Evolutionary conservation across 2,888 invertebrate species (phyloP).

Genomic region (Drosophila fulvimacula): DNA sequence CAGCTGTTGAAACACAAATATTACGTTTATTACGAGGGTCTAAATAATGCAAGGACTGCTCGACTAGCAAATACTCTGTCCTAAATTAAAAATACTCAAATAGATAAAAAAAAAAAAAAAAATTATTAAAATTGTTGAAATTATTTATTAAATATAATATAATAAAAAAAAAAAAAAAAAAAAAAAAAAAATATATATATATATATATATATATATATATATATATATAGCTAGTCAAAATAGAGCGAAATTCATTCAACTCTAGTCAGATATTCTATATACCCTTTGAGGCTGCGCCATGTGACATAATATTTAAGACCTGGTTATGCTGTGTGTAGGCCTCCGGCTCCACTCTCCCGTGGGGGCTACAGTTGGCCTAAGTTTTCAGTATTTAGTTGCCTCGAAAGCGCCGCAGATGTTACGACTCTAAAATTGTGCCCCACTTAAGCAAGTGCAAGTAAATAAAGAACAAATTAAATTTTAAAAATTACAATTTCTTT

Average conservation of each 20-base stretch:
- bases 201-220: too few species aligned
- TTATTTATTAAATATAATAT: not conserved
- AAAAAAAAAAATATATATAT: too few species aligned
- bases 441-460: slow-evolving; percentile 6
- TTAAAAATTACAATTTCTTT: too few species aligned
- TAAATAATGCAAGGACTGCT: not conserved
- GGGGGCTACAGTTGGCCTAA: not conserved
- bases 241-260: not conserved
- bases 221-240: not conserved
- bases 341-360: not conserved
- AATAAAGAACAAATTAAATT: not conserved
- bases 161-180: too few species aligned
- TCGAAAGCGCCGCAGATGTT: slow-evolving; percentile 5
- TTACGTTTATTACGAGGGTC: not conserved
- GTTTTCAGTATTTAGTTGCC: slow-evolving; percentile 8
- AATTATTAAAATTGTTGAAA: too few species aligned
- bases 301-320: not conserved
- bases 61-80: not conserved
- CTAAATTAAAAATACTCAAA: too few species aligned
- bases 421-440: not conserved
- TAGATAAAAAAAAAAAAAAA: not conserved
- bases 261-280: not conserved
- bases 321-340: not conserved
- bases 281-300: not conserved
- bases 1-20: slow-evolving; percentile 36